Conservation (phyloP, 1,140 invertebrate genomes). For the Steinernema khuongi region DNA sequence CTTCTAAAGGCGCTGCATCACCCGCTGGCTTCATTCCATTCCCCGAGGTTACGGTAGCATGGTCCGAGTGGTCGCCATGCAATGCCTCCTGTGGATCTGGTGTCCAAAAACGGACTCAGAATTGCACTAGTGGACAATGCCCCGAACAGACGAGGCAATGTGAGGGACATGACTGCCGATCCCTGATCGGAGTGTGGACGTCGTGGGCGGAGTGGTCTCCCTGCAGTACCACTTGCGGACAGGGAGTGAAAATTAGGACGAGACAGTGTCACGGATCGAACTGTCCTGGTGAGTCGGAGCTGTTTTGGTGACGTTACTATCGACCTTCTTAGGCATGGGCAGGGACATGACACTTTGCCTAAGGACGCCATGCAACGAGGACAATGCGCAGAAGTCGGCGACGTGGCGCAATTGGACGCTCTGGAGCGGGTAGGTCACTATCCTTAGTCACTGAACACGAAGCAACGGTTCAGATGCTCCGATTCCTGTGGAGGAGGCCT, state of each 20-base stretch:
- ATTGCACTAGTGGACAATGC: not conserved
- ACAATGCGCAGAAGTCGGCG: not conserved
- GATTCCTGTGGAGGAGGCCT: not conserved
- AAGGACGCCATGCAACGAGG: not conserved
- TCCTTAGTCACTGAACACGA: not conserved
- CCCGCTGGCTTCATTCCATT: too few species aligned
- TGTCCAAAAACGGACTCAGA: not conserved
- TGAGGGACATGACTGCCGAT: not conserved
- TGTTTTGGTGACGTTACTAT: not conserved
- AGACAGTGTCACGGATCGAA: slow-evolving; percentile 11
- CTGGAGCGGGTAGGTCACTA: not conserved
- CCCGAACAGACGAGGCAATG: not conserved
- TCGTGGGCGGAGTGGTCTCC: slow-evolving; percentile 27
- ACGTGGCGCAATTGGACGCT: not conserved
- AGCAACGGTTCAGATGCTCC: not conserved
- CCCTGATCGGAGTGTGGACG: slow-evolving; percentile 19
- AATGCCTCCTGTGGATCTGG: not conserved
- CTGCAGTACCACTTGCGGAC: slow-evolving; percentile 9
- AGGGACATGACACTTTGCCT: not conserved
- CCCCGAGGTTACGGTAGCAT: not conserved
- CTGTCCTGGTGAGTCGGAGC: not conserved
- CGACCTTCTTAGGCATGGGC: not conserved
- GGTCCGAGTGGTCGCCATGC: not conserved
- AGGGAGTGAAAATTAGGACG: not conserved
- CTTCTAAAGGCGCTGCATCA: not conserved